phyloP scores from a whole-genome alignment of 2,113 vertebrate genomes.

The Connochaetes taurinus region DNA sequence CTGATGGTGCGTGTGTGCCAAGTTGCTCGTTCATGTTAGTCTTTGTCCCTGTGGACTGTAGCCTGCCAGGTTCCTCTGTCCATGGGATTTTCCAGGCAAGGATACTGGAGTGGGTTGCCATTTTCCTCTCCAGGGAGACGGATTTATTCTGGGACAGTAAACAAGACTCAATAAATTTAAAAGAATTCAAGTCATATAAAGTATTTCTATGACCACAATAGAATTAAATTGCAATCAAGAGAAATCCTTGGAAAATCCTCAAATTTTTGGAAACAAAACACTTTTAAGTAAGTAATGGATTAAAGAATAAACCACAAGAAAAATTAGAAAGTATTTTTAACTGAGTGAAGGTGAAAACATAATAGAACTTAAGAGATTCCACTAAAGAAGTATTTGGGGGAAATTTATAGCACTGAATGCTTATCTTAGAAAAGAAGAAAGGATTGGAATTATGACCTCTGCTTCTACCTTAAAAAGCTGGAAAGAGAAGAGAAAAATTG shows the following conservation, averaged over 20 bases:
- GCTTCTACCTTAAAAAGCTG: not conserved
- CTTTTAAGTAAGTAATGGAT: not conserved
- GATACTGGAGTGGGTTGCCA: not conserved
- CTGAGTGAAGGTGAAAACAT: not conserved
- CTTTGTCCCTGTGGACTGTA: not conserved
- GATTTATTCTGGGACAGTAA: not conserved
- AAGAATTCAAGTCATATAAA: not conserved
- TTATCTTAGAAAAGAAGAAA: not conserved
- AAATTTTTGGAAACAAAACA: not conserved
- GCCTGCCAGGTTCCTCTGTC: not conserved
- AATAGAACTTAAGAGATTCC: not conserved
- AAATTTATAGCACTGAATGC: not conserved
- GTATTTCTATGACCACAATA: not conserved
- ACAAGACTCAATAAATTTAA: not conserved
- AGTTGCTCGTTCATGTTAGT: not conserved
- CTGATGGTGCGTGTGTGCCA: not conserved
- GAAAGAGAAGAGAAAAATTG: not conserved
- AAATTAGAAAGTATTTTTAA: not conserved
- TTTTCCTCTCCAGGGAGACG: not conserved
- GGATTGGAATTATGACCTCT: not conserved
- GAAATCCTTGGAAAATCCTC: not conserved
- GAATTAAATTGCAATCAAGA: not conserved
- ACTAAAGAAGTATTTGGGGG: not conserved
- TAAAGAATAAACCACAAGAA: not conserved
- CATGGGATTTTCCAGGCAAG: not conserved